phyloP scores from a whole-genome alignment of 1,140 invertebrate species.

The Orchesella cincta region DNA sequence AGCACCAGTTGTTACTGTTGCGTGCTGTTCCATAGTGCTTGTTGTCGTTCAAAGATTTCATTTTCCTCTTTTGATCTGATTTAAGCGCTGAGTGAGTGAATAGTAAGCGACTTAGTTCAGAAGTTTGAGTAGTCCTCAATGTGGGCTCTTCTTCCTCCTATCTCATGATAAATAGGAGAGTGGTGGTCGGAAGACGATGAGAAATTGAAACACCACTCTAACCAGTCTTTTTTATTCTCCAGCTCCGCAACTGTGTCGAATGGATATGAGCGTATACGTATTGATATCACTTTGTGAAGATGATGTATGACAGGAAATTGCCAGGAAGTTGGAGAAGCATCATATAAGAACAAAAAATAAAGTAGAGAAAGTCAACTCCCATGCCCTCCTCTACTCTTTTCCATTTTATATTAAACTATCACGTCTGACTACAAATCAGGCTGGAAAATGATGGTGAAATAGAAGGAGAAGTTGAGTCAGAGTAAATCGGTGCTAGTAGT shows the following conservation, averaged over 20 bases:
- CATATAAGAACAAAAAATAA: background rate
- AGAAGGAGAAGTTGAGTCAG: background rate
- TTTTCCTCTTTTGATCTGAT: background rate
- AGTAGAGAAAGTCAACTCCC: background rate
- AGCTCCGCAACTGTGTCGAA: background rate
- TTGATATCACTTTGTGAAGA: background rate
- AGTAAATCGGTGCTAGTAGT: background rate
- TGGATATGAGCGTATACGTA: background rate
- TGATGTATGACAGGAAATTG: constrained; percentile 11
- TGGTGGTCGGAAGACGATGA: background rate
- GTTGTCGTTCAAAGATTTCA: background rate
- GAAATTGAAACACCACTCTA: background rate
- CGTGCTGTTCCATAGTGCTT: background rate
- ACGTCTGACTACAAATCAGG: background rate
- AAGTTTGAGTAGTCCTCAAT: background rate
- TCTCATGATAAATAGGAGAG: background rate
- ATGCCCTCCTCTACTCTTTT: background rate
- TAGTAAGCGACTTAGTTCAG: background rate
- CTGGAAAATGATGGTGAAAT: background rate
- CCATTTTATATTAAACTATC: background rate
- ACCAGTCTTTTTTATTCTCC: background rate
- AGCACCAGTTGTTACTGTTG: no score
- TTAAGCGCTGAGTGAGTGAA: background rate
- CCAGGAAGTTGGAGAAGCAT: background rate
- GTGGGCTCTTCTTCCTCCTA: background rate